Conservation (phyloP, 64 coral and sea anemone genomes). For the Actinia tenebrosa region DNA sequence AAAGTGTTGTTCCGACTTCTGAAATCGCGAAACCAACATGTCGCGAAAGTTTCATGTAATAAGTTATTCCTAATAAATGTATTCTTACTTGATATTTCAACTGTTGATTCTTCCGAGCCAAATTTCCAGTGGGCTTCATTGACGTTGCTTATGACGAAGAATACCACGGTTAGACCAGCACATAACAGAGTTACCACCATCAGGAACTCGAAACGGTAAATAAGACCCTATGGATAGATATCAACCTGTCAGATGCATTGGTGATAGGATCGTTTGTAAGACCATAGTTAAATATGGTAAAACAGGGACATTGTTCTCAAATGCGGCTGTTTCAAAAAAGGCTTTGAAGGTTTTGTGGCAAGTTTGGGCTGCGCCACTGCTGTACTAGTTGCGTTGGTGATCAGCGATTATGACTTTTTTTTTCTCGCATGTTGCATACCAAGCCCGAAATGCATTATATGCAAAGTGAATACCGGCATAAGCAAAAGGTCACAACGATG, state of each 20-base stretch:
- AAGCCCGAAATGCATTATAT: too few species aligned
- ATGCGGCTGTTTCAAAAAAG: too few species aligned
- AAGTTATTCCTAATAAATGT: too few species aligned
- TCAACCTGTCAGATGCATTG: neutral
- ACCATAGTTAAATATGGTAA: too few species aligned
- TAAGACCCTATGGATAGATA: constrained; percentile 58
- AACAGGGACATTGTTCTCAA: neutral
- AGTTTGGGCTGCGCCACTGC: too few species aligned
- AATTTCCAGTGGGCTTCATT: constrained; percentile 99
- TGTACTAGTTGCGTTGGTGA: too few species aligned
- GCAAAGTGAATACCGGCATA: too few species aligned
- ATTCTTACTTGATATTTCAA: constrained; percentile 91
- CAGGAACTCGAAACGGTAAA: constrained; percentile 95
- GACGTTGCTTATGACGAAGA: constrained; percentile 85
- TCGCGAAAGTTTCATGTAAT: neutral
- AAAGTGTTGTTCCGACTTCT: too few species aligned
- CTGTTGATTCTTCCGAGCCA: constrained; percentile 63
- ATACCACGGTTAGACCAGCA: constrained; percentile 83
- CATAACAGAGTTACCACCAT: constrained; percentile 87
- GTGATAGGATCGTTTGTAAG: neutral
- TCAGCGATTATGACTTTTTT: too few species aligned
- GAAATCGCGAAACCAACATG: neutral
- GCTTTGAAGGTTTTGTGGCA: too few species aligned
- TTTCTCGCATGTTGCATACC: too few species aligned
- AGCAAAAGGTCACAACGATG: too few species aligned